Percentiles rank a stretch among this genome's conserved stretches.
phyloP scores from a whole-genome alignment of 2,888 invertebrate genomes.

The Cephalotes varians region DNA sequence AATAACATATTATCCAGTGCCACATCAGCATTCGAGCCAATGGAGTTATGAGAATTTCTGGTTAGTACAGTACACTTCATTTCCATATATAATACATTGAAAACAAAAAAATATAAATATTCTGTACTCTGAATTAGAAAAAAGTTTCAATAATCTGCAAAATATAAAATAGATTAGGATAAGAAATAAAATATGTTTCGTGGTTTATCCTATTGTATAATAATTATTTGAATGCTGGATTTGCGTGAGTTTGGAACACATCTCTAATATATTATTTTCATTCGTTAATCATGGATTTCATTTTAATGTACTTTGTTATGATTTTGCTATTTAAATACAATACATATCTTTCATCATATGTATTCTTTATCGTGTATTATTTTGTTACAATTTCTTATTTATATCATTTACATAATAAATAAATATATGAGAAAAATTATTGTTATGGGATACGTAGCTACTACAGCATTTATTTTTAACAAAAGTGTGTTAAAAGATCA shows the following conservation, averaged over 20 bases:
- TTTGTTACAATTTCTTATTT: constrained; percentile 8
- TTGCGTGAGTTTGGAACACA: background rate
- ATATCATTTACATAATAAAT: background rate
- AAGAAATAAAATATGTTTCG: background rate
- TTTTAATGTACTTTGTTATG: background rate
- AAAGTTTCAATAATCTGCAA: constrained; percentile 13
- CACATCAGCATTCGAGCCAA: constrained; percentile 78
- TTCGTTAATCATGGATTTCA: background rate
- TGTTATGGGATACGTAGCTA: background rate
- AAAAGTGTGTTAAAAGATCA: background rate
- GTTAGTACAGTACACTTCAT: constrained; percentile 36
- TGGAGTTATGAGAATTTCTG: constrained; percentile 81
- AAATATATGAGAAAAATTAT: background rate
- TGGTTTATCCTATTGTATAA: constrained; percentile 37
- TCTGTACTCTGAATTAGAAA: background rate
- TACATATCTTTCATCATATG: background rate
- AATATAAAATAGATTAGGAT: constrained; percentile 40
- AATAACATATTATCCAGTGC: constrained; percentile 75
- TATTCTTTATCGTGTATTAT: constrained; percentile 1
- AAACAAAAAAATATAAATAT: constrained; percentile 43
- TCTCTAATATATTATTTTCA: background rate
- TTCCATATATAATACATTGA: constrained; percentile 43
- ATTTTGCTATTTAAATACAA: background rate
- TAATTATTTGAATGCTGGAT: constrained; percentile 17
- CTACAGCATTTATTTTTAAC: background rate